Conservation (phyloP, 2,888 invertebrate species). For the Embidobia sp. region DNA sequence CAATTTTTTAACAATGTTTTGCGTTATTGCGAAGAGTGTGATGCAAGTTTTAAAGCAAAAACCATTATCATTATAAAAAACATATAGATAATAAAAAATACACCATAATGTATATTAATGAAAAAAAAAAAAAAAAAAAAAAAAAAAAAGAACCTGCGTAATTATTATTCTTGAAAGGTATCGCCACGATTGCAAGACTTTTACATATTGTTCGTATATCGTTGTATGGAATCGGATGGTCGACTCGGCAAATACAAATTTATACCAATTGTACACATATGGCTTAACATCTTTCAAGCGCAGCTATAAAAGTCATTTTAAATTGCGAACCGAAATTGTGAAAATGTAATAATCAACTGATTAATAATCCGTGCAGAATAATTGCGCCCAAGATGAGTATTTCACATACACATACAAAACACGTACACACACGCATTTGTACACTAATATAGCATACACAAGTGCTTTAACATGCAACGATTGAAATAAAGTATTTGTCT, state of each 20-base stretch:
- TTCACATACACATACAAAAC: constrained; percentile 28
- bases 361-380: constrained; percentile 4
- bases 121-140: constrained; percentile 10
- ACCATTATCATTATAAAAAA: constrained; percentile 45
- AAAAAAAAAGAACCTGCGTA: constrained; percentile 64
- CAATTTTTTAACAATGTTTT: constrained; percentile 23
- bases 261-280: constrained; percentile 31
- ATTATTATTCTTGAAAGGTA: constrained; percentile 69
- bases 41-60: constrained; percentile 51
- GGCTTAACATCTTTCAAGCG: constrained; percentile 17
- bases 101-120: constrained; percentile 58
- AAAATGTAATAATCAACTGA: neutral
- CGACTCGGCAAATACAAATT: constrained; percentile 28
- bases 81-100: constrained; percentile 35
- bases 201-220: constrained; percentile 77
- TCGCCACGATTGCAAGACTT: constrained; percentile 77
- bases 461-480: constrained; percentile 71
- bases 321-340: neutral
- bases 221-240: constrained; percentile 73
- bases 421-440: constrained; percentile 71
- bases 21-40: constrained; percentile 38
- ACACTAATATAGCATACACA: constrained; percentile 67
- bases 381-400: constrained; percentile 4
- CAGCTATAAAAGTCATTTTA: neutral
- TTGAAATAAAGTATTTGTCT: constrained; percentile 79